Base-by-base conservation (phyloP, 2,113 vertebrate genomes). In the Xyrauchen texanus region DNA sequence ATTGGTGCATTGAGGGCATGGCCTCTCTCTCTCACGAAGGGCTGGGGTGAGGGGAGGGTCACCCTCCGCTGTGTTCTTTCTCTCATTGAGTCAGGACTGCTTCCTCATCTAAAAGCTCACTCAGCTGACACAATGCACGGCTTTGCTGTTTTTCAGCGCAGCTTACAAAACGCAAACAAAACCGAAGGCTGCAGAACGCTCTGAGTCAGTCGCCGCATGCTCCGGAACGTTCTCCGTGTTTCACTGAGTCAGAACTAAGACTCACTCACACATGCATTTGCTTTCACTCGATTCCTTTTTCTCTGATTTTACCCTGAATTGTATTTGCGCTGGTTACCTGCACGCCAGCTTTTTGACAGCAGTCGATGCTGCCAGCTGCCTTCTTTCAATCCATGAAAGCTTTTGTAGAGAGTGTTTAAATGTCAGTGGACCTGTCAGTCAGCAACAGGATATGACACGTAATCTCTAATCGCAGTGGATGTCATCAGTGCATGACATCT, bases 91-190 rank as follows among this genome's bases (percentile, higher is more conserved):
- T 60, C 49, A 21, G 74, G 5, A 8, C 70, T 76, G 68, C 63
- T 62, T 80, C 13, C 76, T 80, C 73, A 67, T 81, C 68, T 76
- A 82, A 78, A 82, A 77, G 57, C 55, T 3, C 49, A 67, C 74
- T 57, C 79, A 9, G 75, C 46, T 58, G 12, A 72, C 51, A 84
- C 65, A 82, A 78, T 53, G 78, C 47, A 10, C 8, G 21, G 67
- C 81, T 82, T 79, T 84, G 62, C 78, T 69, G 44, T 79, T 79
- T 84, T 85, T 85, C 61, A 79, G 72, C 52, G 12, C 52, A 4
- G 42, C 71, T 77, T 70, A 79, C 68, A 81, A 76, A 79, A 63
- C 7, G 53, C 74, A 71, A 72, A 81, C 76, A 87, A 89, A 85
- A 86, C 74, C 77, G 77, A 86, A 79, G 11, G 4, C 9, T 4